These are phyloP conservation scores for Chlorospingus flavigularis DNA, from an alignment of 2,797 vertebrate species.

Conservation along the genomic window DNA sequence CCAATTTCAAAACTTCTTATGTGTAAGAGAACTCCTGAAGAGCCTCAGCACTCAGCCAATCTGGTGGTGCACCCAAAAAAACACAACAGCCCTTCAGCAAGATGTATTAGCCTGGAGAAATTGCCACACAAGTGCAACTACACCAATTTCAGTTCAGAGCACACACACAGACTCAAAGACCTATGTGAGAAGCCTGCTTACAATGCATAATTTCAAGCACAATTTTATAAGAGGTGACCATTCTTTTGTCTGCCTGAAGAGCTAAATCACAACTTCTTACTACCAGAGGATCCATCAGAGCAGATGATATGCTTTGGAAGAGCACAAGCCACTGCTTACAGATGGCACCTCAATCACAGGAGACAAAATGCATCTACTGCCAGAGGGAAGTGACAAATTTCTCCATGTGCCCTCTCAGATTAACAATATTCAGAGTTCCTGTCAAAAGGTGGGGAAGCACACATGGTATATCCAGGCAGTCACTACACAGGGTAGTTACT, in stretches of 20 bases:
- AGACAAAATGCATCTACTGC: neutral
- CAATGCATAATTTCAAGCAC: neutral
- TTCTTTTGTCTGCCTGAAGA: neutral
- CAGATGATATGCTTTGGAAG: neutral
- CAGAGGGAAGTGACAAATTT: neutral
- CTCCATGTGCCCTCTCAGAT: neutral
- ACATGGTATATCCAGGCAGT: neutral
- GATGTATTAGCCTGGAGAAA: neutral
- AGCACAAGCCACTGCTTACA: neutral
- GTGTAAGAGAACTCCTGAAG: neutral
- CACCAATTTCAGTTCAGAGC: neutral
- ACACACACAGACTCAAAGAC: neutral
- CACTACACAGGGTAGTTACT: neutral
- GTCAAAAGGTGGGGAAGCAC: neutral
- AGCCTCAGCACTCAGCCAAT: neutral
- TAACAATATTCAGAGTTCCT: neutral
- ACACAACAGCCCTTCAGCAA: neutral
- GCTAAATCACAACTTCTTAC: neutral
- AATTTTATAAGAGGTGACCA: neutral
- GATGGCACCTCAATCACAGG: neutral
- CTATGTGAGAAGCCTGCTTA: neutral
- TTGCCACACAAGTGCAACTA: neutral
- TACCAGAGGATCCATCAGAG: neutral
- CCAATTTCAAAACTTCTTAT: neutral
- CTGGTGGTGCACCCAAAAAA: neutral